These are phyloP conservation scores for Colostygia pectinataria DNA, from an alignment of 2,888 invertebrate species.

Conservation along the genomic window DNA sequence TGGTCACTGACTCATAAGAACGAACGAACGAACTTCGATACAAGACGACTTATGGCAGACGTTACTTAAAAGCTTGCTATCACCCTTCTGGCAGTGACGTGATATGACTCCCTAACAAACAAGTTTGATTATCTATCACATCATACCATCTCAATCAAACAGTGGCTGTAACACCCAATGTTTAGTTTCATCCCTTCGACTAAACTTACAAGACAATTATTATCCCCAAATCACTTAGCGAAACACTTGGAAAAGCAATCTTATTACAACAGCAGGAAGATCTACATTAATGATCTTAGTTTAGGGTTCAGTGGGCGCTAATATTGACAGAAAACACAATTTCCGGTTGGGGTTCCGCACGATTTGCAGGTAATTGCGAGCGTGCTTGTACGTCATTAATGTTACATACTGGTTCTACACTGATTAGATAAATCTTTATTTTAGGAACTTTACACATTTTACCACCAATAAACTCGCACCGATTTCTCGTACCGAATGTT, in stretches of 20 bases:
- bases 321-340: slow-evolving; percentile 71
- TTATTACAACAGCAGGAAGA: slow-evolving; percentile 23
- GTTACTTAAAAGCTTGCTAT: too few species aligned
- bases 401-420: slow-evolving; percentile 11
- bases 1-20: too few species aligned
- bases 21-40: too few species aligned
- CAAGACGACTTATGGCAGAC: too few species aligned
- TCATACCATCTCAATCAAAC: slow-evolving; percentile 8
- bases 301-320: slow-evolving; percentile 46
- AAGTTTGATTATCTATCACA: slow-evolving; percentile 8
- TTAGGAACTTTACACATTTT: background rate
- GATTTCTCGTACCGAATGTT: too few species aligned
- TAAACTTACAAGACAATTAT: slow-evolving; percentile 54
- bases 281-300: slow-evolving; percentile 10
- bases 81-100: background rate
- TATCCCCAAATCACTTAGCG: slow-evolving; percentile 46
- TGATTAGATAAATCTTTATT: slow-evolving; percentile 11
- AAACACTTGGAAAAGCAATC: slow-evolving; percentile 24
- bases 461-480: too few species aligned
- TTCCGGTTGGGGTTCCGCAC: slow-evolving; percentile 63
- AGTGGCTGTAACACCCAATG: slow-evolving; percentile 37
- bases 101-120: slow-evolving; percentile 6
- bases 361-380: slow-evolving; percentile 66
- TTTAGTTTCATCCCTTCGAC: slow-evolving; percentile 45
- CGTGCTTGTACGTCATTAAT: slow-evolving; percentile 34